Base-by-base conservation (phyloP, 1,140 invertebrate genomes). In the Rhagoletis zephyria region DNA sequence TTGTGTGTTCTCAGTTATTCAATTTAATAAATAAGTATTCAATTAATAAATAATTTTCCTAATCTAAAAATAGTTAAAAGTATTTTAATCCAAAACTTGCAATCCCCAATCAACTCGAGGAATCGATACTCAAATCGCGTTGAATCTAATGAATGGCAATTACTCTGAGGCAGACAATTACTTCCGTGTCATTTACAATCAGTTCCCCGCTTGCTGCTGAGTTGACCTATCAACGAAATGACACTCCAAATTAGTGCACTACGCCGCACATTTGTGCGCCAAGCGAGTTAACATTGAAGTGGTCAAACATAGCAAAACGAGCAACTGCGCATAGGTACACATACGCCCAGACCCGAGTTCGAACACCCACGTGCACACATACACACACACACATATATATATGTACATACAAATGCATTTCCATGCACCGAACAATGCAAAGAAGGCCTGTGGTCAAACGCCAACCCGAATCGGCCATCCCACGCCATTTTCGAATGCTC, bases 171-270 rank as follows among this genome's bases (percentile, higher is more conserved):
- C 16, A 63, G 10, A 63, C 16, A 63, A 63, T 67, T 30, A 67
- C 5, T 67, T 67, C 4, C 4, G 64, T 67, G 64, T 67, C n/a
- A 67, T 67, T 67, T 12, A 30, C 64, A 67, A 67, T 30, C 64
- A 67, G n/a, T 30, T 67, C 4, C n/a, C 30, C 61, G 6, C 64
- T 67, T 4, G 30, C n/a, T 67, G 64, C 0, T 30, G 14, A 67
- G n/a, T 19, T 67, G n/a, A 67, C n/a, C 64, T 3, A 67, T 67
- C 74, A 77, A 77, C 19, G 48, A 40, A 85, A 61, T 85, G 85
- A 85, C 85, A 85, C n/a, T 61, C 51, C 85, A 61, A 85, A 85
- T 85, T 85, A 85, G 85, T 85, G 51, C 85, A 85, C 85, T 85
- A 7, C 19, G 51, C 9, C 51, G 10, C 64, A 67, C 5, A 40